phyloP scores from a whole-genome alignment of 1,140 invertebrate genomes.

The Trinorchestia longiramus region DNA sequence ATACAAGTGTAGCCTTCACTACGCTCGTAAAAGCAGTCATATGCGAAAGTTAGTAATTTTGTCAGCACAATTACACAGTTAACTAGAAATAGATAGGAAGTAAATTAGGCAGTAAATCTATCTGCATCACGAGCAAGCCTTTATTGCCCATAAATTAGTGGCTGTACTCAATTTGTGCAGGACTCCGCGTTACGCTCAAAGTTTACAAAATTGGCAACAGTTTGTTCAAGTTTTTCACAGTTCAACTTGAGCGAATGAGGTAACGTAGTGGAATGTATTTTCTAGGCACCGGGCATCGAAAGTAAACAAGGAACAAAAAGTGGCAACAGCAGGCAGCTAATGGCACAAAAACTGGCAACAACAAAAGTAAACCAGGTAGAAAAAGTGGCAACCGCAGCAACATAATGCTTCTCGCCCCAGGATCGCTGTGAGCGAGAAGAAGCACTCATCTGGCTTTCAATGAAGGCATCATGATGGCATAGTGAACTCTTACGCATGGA shows the following conservation, averaged over 20 bases:
- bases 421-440: neutral
- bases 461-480: too few species aligned
- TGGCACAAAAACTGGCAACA: neutral
- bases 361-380: neutral
- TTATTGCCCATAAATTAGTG: neutral
- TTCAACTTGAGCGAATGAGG: neutral
- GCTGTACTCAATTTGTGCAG: neutral
- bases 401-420: neutral
- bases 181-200: neutral
- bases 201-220: neutral
- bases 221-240: constrained; percentile 9
- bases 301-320: neutral
- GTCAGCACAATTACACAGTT: neutral
- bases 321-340: neutral
- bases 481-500: too few species aligned
- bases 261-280: neutral
- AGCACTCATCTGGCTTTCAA: too few species aligned
- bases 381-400: neutral
- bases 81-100: neutral
- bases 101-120: neutral
- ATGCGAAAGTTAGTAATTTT: too few species aligned
- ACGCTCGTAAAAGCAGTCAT: too few species aligned
- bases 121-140: neutral
- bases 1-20: too few species aligned
- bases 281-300: neutral